Base-by-base conservation (phyloP, 2,888 invertebrate species). In the Andrena bicolor region DNA sequence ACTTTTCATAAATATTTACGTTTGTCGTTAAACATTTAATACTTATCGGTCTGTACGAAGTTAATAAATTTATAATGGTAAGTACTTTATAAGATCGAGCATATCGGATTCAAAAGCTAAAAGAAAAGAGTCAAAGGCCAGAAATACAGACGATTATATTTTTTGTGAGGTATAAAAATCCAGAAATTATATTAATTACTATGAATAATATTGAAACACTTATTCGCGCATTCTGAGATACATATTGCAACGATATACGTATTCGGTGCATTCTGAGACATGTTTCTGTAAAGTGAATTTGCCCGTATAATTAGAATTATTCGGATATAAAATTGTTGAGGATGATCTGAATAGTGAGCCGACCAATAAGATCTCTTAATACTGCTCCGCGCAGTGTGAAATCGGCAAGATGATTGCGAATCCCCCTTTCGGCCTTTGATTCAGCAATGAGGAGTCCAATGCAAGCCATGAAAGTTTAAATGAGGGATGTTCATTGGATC, bases 401-500 rank as follows among this genome's bases (percentile, higher is more conserved):
- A 49, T 76, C 41, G 16, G 23, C 5, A 16, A 23, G 23, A 8
- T 10, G n/a, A 2, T 58, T 83, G 75, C 7, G 28, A 64, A 74
- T 65, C 4, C 41, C 48, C 76, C 86, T 72, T 56, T 71, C 16
- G 72, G 7, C 0, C 23, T 64, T 60, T 66, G 72, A 82, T 73
- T 82, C 66, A 30, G 51, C 72, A 63, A 79, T 69, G 41, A 75
- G 70, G 69, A 77, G 75, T 74, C 73, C 69, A 80, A 83, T 74
- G 58, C 64, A 63, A 74, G 80, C 82, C 79, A 85, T 84, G 88
- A 83, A 85, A 84, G 84, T 87, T 86, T 81, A 74, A 86, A 84
- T 72, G 83, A 76, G 76, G 60, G 76, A 82, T 84, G 73, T 77
- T 82, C 83, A 80, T 76, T 83, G 79, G 79, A 73, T 80, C 78